Evolutionary conservation across 2,797 vertebrate species (phyloP).

Genomic region (Pseudotriccus pelzelni): DNA sequence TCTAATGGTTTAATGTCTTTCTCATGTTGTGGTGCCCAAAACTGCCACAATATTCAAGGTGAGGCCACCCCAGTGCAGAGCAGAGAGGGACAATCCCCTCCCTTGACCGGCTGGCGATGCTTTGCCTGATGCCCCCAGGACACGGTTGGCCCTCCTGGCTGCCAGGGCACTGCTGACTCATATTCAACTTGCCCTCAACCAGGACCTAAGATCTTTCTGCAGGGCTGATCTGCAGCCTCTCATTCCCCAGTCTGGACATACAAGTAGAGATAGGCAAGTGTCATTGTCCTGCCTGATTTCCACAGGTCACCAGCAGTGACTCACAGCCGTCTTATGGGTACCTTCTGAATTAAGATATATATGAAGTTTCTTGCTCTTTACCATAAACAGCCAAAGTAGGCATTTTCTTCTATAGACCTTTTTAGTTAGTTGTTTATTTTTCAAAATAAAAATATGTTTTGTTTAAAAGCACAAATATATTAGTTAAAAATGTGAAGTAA

Average conservation of each 20-base stretch:
- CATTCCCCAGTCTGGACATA: neutral
- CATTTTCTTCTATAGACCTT: neutral
- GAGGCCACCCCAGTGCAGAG: neutral
- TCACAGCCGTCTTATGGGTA: neutral
- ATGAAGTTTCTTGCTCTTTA: neutral
- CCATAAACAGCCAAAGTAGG: neutral
- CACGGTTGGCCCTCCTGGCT: rapidly evolving
- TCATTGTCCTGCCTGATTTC: neutral
- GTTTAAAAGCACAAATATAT: neutral
- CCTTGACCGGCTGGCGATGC: rapidly evolving
- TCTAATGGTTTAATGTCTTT: neutral
- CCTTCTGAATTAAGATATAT: neutral
- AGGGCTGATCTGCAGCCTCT: neutral
- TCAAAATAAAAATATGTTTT: neutral
- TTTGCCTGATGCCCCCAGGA: neutral
- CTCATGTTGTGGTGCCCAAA: neutral
- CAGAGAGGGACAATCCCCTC: neutral
- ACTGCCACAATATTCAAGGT: rapidly evolving
- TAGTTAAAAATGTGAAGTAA: neutral
- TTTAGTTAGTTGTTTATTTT: neutral
- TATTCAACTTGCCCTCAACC: rapidly evolving
- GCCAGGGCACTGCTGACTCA: neutral
- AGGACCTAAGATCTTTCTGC: neutral
- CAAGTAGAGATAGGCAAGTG: neutral
- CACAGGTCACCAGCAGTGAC: neutral